phyloP scores from a whole-genome alignment of 2,888 invertebrate genomes.

The Yponomeuta malinellus region DNA sequence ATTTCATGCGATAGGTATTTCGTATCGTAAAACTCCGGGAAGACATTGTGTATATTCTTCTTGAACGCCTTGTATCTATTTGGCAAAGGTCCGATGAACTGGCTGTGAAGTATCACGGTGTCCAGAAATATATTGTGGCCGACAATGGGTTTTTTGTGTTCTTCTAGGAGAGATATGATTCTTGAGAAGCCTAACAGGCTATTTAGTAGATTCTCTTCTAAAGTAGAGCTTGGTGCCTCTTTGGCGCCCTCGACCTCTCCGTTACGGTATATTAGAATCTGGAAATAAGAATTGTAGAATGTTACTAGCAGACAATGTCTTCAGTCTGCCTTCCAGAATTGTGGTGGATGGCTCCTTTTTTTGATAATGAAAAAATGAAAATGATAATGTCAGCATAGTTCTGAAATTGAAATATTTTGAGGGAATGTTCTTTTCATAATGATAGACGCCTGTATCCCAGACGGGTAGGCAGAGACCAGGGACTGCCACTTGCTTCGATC shows the following conservation, averaged over 20 bases:
- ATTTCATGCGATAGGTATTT: conserved; percentile 80
- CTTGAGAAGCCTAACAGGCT: conserved; percentile 80
- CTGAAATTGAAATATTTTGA: no score
- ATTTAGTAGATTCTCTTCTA: conserved; percentile 69
- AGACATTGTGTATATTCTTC: conserved; percentile 72
- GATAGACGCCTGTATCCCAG: no score
- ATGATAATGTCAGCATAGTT: no score
- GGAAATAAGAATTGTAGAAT: conserved; percentile 28
- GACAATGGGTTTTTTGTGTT: conserved; percentile 80
- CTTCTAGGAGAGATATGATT: conserved; percentile 77
- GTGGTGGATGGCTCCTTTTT: no score
- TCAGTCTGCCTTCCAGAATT: no score
- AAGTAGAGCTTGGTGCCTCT: conserved; percentile 42
- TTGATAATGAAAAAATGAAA: no score
- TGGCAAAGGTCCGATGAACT: conserved; percentile 83
- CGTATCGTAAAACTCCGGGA: conserved; percentile 84
- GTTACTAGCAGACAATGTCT: not conserved
- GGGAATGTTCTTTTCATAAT: no score
- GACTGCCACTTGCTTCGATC: no score
- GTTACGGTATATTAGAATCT: conserved; percentile 61
- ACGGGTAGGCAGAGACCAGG: no score
- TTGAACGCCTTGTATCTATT: conserved; percentile 80
- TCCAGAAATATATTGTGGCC: conserved; percentile 87
- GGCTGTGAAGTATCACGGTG: conserved; percentile 80
- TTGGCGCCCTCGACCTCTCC: conserved; percentile 55